Evolutionary conservation across 2,113 vertebrate genomes (phyloP), one percentile per base, ranked within the genome.

Genomic region (Campylomormyrus numenius): DNA sequence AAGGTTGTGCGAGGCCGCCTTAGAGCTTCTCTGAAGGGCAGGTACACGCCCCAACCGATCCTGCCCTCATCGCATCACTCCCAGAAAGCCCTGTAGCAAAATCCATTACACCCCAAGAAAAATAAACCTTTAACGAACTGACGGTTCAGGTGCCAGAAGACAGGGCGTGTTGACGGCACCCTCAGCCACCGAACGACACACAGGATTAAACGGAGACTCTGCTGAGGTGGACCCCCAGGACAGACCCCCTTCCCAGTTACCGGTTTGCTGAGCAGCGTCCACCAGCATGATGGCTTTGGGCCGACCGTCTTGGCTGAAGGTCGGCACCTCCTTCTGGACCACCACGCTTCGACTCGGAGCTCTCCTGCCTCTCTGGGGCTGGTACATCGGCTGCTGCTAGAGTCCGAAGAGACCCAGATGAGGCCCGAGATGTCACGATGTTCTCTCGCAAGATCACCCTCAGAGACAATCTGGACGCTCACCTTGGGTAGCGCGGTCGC

Each of bases 191-290:
- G 35, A 39, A 39, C 35, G 3, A 31, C 62, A 70, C 62, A 5
- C 24, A 1, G 8, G 58, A 10, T 27, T 27, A 31, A 70, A 31
- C 2, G 10, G 62, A 27, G 62, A 70, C 62, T 70, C 27, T 1
- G 62, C 58, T 10, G 58, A 4, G n/a, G 62, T 31, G 27, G n/a
- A 13, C 15, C 9, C 10, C n/a, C n/a, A 31, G 27, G n/a, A 70
- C 19, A 39, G 13, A 80, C 31, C 35, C 35, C 35, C 35, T 3
- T 42, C 27, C 70, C 70, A 24, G 31, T 42, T 93, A 99, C 98
- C 98, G 0, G 98, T 99, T 93, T 99, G 98, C 92, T 99, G 98
- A 24, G 97, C 97, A 27, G 98, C 98, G 90, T 99, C 98, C 92
- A 99, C 98, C 91, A 99, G 94, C 91, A 99, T 95, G 89, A 99